Base-by-base conservation (phyloP, 2,888 invertebrate species). In the Apodemia mormo region DNA sequence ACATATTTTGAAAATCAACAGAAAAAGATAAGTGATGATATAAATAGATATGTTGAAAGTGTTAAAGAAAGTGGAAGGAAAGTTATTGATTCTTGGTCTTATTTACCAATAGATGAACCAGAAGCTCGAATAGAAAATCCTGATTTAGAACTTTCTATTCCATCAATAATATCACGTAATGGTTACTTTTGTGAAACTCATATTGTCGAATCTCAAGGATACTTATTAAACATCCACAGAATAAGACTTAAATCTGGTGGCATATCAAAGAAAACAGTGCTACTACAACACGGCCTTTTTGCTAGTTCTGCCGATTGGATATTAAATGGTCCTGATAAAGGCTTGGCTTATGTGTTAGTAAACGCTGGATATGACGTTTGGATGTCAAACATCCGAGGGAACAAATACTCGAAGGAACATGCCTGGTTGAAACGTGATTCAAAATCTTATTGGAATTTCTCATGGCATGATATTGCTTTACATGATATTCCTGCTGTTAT, bases 401-500 rank as follows among this genome's bases (percentile, higher is more conserved):
- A 97, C 84, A 94, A 93, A 2, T 97, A 97, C 83, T 95, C 96
- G 0, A 94, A 93, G 75, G 94, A 94, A 45, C 97, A 97, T 78
- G 84, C 93, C 1, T 90, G 85, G 54, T 86, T 94, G 40, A 91
- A 94, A 69, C 87, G 91, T 0, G 87, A 94, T 45, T 94, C 95
- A n/a, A 87, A 94, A 66, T 85, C 94, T 40, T 97, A 95, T 85
- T 97, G 97, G 97, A 90, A 93, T 75, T 94, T 94, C 73, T 97
- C 97, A 75, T 99, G 97, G 96, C 96, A 98, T 77, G 98, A 99
- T 85, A 97, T 98, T 90, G 98, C 97, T 0, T 77, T 94, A 5
- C 95, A 96, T 81, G 99, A 99, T 87, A 81, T 98, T n/a, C 98
- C 99, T 1, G 96, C 97, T 0, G 95, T 95, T 77, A 94, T 99